Evolutionary conservation across 2,888 invertebrate species (phyloP).

Genomic region (Eucera pruinosa): DNA sequence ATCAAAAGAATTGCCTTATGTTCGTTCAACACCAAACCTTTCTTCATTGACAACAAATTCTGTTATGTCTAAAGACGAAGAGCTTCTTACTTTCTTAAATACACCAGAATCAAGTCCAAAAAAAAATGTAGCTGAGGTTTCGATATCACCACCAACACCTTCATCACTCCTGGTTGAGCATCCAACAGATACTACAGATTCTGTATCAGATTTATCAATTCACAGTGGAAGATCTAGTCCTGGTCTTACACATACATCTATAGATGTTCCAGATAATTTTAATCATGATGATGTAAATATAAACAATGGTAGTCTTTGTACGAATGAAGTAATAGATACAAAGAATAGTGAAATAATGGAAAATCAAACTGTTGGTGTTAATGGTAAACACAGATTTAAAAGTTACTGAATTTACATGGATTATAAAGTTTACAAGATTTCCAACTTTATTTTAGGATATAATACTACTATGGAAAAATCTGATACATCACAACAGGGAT

Average conservation of each 20-base stretch:
- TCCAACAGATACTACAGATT: constrained; percentile 74
- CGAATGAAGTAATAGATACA: constrained; percentile 12
- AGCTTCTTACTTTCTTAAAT: constrained; percentile 73
- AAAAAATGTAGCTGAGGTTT: constrained; percentile 49
- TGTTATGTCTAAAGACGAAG: constrained; percentile 68
- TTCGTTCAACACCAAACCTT: constrained; percentile 50
- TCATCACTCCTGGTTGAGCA: constrained; percentile 74
- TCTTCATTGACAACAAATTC: constrained; percentile 43
- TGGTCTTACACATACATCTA: constrained; percentile 61
- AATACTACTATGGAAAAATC: no score
- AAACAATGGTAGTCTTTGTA: constrained; percentile 50
- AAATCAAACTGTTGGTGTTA: constrained; percentile 82
- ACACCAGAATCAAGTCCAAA: constrained; percentile 68
- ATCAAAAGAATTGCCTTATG: constrained; percentile 37
- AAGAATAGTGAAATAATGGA: constrained; percentile 18
- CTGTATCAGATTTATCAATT: constrained; percentile 74
- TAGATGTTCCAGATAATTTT: constrained; percentile 68
- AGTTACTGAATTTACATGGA: background rate
- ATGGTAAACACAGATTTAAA: constrained; percentile 39
- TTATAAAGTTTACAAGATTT: background rate
- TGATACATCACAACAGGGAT: constrained; percentile 17
- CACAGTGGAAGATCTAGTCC: constrained; percentile 75
- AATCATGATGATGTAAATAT: constrained; percentile 39
- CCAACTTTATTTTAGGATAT: constrained; percentile 39
- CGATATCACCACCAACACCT: constrained; percentile 68